Percentiles rank a stretch among this genome's conserved stretches.
Evolutionary conservation across 1,140 invertebrate species (phyloP).

Genomic region (Hyposmocoma kahamanoa): DNA sequence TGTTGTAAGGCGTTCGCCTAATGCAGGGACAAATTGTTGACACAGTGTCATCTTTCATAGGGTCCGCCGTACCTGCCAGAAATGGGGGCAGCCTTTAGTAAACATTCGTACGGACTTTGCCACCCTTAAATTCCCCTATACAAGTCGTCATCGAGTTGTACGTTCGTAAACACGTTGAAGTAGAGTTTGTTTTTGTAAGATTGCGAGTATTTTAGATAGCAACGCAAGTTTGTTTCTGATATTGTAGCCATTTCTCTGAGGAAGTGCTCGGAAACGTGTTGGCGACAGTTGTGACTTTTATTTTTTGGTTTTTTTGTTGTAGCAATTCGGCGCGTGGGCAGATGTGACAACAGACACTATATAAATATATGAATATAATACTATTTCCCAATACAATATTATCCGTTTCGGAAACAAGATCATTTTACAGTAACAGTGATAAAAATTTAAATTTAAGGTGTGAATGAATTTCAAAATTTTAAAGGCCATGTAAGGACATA

Average conservation of each 20-base stretch:
- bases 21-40: constrained; percentile 65
- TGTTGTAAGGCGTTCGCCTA: constrained; percentile 49
- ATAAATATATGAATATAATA: no score
- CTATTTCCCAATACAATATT: no score
- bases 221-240: constrained; percentile 20
- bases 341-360: constrained; percentile 57
- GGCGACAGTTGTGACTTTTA: constrained; percentile 50
- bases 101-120: constrained; percentile 15
- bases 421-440: no score
- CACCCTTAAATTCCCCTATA: background rate
- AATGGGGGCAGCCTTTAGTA: constrained; percentile 28
- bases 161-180: no score
- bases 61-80: constrained; percentile 41
- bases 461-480: no score
- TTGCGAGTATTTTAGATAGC: no score
- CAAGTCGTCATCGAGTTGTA: no score
- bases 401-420: no score
- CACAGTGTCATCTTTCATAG: constrained; percentile 60
- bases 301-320: constrained; percentile 41
- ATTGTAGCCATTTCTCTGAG: constrained; percentile 29
- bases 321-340: constrained; percentile 45
- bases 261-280: constrained; percentile 41
- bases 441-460: no score
- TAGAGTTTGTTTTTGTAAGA: no score
- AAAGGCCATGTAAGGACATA: no score